A percentile compares a stretch with the other conserved stretches of the same genome.
Evolutionary conservation across 2,113 vertebrate species (phyloP).

Genomic region (Tragelaphus scriptus): DNA sequence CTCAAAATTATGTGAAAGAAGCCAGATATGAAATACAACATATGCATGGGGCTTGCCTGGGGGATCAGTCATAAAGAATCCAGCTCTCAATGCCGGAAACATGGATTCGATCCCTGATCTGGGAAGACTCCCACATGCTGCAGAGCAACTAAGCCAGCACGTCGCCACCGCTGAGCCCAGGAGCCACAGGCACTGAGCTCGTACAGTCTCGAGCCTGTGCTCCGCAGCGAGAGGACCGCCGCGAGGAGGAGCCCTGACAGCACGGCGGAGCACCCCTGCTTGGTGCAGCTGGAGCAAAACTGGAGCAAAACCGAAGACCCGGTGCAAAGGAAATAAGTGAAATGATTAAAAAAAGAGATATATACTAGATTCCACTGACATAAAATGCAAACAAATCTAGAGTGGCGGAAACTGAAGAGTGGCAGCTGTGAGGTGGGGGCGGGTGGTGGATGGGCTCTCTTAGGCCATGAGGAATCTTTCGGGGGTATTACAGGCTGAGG

Average conservation of each 20-base stretch:
- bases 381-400: neutral
- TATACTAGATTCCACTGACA: neutral
- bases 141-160: neutral
- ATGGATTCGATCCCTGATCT: neutral
- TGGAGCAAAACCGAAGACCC: neutral
- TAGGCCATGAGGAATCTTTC: neutral
- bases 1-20: neutral
- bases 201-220: rapidly evolving
- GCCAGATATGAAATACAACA: neutral
- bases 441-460: neutral
- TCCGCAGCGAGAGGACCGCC: rapidly evolving
- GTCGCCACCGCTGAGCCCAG: rapidly evolving
- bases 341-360: neutral
- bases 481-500: neutral
- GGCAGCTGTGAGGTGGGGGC: rapidly evolving
- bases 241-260: neutral
- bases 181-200: neutral
- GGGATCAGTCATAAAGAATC: neutral
- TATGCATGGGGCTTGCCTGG: neutral
- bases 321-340: rapidly evolving
- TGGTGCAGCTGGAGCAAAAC: neutral
- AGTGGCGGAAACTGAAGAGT: neutral
- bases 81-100: neutral
- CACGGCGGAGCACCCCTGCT: neutral
- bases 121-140: neutral